Evolutionary conservation across 2,797 vertebrate species (phyloP), one percentile per base, ranked within the genome.

Genomic region (Heteromormyrus szaboi): DNA sequence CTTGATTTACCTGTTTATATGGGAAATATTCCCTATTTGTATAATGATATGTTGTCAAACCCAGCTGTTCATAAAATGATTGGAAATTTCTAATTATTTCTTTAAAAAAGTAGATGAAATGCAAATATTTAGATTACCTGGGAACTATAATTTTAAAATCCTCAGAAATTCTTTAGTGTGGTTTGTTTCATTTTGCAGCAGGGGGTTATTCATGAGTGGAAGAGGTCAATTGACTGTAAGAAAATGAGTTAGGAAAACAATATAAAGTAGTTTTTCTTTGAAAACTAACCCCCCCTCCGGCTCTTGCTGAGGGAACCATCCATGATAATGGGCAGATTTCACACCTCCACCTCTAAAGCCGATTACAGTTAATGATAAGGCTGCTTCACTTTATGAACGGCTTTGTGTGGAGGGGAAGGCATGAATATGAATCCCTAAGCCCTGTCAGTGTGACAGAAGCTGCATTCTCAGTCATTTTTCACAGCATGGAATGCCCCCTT

Each of bases 331-430:
- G 85, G 0, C 44, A 68, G 79, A 89, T 89, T 90, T 89, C 88
- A 91, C 90, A 91, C 89, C 91, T 90, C 56, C 65, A 89, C 89
- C 88, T 83, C 91, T 54, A 81, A 90, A 29, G 54, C 41, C 89
- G 62, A 89, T 91, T 90, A 89, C 53, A 81, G 81, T 88, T 53
- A 87, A 85, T 79, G 65, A 51, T n/a, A 11, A 59, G 87, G 81
- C 59, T 53, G 25, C 8, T 53, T 88, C 88, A 12, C 51, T 72
- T 33, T 72, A 44, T 85, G 59, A 86, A 65, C 19, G 2, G 44
- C 53, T 89, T 72, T 88, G 86, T 89, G 51, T 68, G 85, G 44
- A 50, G 53, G 81, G 68, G 59, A n/a, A n/a, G 22, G 65, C 79
- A 83, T 89, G 50, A 85, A 89, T 89, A 89, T 88, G 59, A 88